phyloP scores from a whole-genome alignment of 2,797 vertebrate species.

The Varecia variegata region DNA sequence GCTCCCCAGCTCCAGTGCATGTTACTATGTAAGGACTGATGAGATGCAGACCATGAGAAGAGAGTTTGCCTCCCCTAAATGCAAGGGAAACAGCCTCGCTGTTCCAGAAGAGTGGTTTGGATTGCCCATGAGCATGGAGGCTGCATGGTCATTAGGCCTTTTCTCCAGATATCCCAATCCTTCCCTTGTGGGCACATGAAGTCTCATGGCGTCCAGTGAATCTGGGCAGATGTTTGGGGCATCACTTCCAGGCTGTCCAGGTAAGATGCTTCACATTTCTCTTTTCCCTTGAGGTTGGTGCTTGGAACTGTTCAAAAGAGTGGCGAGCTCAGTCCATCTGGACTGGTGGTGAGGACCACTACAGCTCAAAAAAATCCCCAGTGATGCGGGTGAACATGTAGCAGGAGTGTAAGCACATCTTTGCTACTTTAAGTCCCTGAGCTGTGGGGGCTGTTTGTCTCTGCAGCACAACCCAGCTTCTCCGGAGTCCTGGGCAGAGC shows the following conservation, averaged over 20 bases:
- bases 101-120: too few relatives aligned
- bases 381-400: accelerated
- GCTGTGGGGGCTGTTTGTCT: not conserved
- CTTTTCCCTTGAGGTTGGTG: not conserved
- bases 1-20: not conserved
- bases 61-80: not conserved
- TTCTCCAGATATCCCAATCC: not conserved
- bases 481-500: not conserved
- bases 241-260: too few relatives aligned
- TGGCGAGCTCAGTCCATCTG: accelerated
- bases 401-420: not conserved
- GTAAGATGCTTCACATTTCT: not conserved
- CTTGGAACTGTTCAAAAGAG: not conserved
- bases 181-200: not conserved
- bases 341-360: not conserved
- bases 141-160: not conserved
- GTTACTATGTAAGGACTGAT: too few relatives aligned
- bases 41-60: not conserved
- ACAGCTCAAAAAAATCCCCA: accelerated
- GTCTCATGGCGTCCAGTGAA: not conserved
- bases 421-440: not conserved
- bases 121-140: accelerated
- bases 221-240: too few relatives aligned
- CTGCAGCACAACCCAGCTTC: not conserved
- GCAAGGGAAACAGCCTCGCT: not conserved